Evolutionary conservation across 2,113 vertebrate species (phyloP).

Genomic region (Dromiciops gliroides): DNA sequence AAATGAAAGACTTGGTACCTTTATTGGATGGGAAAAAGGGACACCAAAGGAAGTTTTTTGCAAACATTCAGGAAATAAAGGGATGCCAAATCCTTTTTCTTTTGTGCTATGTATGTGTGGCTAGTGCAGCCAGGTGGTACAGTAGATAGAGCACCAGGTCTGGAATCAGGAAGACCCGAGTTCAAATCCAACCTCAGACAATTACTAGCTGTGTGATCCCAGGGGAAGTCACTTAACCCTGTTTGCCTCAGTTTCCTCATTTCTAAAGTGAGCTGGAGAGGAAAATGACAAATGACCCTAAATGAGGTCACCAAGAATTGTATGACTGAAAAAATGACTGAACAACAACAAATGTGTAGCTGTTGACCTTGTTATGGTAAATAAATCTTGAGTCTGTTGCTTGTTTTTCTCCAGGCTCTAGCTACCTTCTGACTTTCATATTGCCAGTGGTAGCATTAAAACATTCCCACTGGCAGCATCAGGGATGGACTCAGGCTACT

Average conservation of each 20-base stretch:
- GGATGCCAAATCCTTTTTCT: not conserved
- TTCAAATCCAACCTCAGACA: not conserved
- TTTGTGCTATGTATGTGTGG: not conserved
- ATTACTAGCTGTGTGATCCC: not conserved
- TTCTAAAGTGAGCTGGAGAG: not conserved
- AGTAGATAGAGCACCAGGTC: not conserved
- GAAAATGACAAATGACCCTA: not conserved
- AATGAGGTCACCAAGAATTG: not conserved
- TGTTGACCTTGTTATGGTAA: not conserved
- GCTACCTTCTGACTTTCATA: not conserved
- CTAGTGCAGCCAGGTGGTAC: not conserved
- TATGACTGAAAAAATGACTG: not conserved
- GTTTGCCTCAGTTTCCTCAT: not conserved
- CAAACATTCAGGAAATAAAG: not conserved
- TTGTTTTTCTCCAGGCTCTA: not conserved
- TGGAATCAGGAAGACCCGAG: not conserved
- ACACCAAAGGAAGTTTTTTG: not conserved
- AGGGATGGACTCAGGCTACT: not conserved
- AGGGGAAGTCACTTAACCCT: not conserved
- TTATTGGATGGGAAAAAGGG: constrained; percentile 6
- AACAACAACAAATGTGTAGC: not conserved
- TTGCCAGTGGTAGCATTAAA: not conserved
- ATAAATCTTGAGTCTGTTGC: not conserved
- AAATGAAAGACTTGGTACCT: not conserved
- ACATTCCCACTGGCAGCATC: not conserved